These are phyloP conservation scores for Trinorchestia longiramus DNA, from an alignment of 1,140 invertebrate genomes.

Conservation along the genomic window DNA sequence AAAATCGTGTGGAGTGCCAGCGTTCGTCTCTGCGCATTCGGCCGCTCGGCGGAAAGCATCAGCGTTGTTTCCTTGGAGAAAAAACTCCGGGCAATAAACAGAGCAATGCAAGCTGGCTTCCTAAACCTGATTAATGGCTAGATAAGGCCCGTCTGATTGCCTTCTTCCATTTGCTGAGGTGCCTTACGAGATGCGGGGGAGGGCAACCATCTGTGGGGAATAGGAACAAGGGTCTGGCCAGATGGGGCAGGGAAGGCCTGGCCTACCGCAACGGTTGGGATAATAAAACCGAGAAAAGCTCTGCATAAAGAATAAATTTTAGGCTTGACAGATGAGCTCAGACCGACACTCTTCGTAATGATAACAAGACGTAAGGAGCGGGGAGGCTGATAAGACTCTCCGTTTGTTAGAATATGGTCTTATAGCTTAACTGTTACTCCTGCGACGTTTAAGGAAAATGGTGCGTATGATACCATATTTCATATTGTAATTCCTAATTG, in stretches of 20 bases:
- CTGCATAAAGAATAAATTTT: neutral
- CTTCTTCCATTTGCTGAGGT: constrained; percentile 45
- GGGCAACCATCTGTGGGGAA: neutral
- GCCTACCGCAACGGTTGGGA: neutral
- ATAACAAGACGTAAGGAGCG: neutral
- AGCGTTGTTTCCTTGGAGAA: neutral
- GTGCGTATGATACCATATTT: too few species aligned
- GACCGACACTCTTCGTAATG: neutral
- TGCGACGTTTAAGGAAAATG: too few species aligned
- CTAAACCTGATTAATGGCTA: constrained; percentile 51
- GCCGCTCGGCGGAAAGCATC: neutral
- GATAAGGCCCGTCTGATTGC: constrained; percentile 41
- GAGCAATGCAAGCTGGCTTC: constrained; percentile 36
- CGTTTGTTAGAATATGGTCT: neutral
- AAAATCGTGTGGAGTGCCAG: neutral
- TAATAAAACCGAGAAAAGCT: neutral
- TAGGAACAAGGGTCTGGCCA: neutral
- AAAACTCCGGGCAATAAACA: constrained; percentile 36
- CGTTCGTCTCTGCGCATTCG: neutral
- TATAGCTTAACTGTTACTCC: too few species aligned
- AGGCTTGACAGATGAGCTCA: neutral
- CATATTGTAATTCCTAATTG: too few species aligned
- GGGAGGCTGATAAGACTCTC: neutral
- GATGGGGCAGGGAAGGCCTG: neutral
- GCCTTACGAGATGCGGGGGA: constrained; percentile 9